These are phyloP conservation scores for Sus cebifrons DNA, from an alignment of 2,797 vertebrate genomes.

Conservation along the genomic window DNA sequence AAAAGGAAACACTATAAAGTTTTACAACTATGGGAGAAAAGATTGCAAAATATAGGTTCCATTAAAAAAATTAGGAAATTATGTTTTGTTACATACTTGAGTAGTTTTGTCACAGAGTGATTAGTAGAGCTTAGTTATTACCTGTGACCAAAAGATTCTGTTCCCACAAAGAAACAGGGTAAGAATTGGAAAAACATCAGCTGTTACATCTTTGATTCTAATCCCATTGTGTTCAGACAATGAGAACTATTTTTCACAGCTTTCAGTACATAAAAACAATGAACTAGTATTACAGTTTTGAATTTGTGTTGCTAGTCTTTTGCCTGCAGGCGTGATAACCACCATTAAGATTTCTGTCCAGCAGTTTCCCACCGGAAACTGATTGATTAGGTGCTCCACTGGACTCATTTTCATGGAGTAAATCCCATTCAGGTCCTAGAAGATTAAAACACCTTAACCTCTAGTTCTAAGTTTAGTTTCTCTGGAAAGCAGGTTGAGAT, in stretches of 20 bases:
- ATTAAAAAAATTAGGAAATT: constrained; percentile 82
- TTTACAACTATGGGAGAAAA: constrained; percentile 86
- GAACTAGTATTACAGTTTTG: neutral
- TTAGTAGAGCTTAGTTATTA: constrained; percentile 87
- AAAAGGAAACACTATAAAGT: constrained; percentile 87
- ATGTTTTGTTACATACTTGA: constrained; percentile 85
- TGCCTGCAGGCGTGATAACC: neutral
- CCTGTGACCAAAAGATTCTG: constrained; percentile 87
- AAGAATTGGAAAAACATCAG: constrained; percentile 81
- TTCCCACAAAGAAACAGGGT: constrained; percentile 88
- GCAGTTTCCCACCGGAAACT: neutral
- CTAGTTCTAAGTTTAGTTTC: constrained; percentile 19
- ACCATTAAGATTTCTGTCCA: neutral
- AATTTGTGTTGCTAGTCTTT: constrained; percentile 1
- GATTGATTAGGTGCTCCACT: neutral
- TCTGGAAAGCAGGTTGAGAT: constrained; percentile 53
- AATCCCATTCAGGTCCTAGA: constrained; percentile 4
- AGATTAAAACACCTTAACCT: constrained; percentile 3
- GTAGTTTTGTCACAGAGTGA: constrained; percentile 86
- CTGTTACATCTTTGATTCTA: constrained; percentile 81
- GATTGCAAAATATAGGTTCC: constrained; percentile 86
- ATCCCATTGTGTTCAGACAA: constrained; percentile 79
- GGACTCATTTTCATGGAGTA: neutral
- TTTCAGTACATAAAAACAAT: constrained; percentile 55
- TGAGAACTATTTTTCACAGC: neutral